Percentiles rank a stretch among this genome's conserved stretches.
Conservation (phyloP, 2,797 vertebrate species). For the Labeo calbasu region DNA sequence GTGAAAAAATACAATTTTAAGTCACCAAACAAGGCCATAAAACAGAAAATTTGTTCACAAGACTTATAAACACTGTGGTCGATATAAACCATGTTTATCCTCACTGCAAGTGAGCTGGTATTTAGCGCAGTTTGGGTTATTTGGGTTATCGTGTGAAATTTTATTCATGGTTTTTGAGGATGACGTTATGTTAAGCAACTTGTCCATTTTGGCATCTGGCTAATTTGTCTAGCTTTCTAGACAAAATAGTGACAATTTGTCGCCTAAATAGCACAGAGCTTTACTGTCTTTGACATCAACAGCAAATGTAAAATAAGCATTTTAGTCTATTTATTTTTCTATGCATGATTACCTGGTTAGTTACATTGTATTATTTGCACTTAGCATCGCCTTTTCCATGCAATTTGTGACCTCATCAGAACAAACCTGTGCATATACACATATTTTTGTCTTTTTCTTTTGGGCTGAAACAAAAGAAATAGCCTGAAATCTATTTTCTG, state of each 20-base stretch:
- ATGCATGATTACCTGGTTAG: not conserved
- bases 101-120: not conserved
- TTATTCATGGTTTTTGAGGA: not conserved
- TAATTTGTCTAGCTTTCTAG: not conserved
- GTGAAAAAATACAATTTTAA: no score
- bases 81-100: not conserved
- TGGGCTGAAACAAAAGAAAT: not conserved
- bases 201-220: not conserved
- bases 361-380: not conserved
- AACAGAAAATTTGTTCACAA: no score
- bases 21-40: no score
- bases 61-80: not conserved
- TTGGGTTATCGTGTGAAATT: not conserved
- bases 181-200: not conserved
- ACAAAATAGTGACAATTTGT: not conserved
- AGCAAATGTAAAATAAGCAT: not conserved
- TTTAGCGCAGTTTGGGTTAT: not conserved
- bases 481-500: not conserved
- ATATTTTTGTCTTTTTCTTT: constrained; percentile 15
- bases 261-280: not conserved
- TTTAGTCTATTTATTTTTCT: not conserved
- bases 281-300: not conserved
- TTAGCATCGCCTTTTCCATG: not conserved
- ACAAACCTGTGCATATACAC: not conserved
- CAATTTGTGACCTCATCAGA: not conserved